Evolutionary conservation across 2,888 invertebrate species (phyloP).

Genomic region (Lucinisca nassula): DNA sequence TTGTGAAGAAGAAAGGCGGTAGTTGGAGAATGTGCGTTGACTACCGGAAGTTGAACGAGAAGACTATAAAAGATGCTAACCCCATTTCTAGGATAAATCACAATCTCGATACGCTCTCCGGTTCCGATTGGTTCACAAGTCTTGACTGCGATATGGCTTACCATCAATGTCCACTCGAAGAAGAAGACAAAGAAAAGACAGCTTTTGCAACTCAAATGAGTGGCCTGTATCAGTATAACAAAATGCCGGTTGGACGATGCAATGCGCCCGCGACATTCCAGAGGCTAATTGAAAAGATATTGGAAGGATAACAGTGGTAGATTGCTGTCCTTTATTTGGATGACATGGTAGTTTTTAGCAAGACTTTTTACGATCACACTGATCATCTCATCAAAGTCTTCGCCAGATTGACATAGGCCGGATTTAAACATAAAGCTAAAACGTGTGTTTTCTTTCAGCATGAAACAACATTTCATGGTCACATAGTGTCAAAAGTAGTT

Average conservation of each 20-base stretch:
- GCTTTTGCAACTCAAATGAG: constrained; percentile 45
- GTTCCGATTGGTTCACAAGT: constrained; percentile 41
- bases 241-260: constrained; percentile 46
- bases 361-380: constrained; percentile 16
- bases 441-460: constrained; percentile 26
- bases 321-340: constrained; percentile 13
- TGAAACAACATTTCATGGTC: constrained; percentile 17
- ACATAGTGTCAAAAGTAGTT: constrained; percentile 2
- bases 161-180: constrained; percentile 45
- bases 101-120: constrained; percentile 35
- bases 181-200: constrained; percentile 42
- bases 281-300: constrained; percentile 23
- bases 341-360: constrained; percentile 12
- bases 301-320: constrained; percentile 18
- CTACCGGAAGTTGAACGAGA: constrained; percentile 46
- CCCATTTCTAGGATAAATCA: constrained; percentile 53
- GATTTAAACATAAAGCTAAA: constrained; percentile 14
- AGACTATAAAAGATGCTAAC: constrained; percentile 62
- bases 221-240: constrained; percentile 41
- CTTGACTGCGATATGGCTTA: constrained; percentile 50
- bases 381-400: constrained; percentile 2
- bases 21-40: constrained; percentile 51
- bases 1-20: constrained; percentile 40
- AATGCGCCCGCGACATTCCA: constrained; percentile 46
- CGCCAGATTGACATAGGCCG: not conserved